Conservation (phyloP, 2,888 invertebrate genomes). For the Xanthia togata region DNA sequence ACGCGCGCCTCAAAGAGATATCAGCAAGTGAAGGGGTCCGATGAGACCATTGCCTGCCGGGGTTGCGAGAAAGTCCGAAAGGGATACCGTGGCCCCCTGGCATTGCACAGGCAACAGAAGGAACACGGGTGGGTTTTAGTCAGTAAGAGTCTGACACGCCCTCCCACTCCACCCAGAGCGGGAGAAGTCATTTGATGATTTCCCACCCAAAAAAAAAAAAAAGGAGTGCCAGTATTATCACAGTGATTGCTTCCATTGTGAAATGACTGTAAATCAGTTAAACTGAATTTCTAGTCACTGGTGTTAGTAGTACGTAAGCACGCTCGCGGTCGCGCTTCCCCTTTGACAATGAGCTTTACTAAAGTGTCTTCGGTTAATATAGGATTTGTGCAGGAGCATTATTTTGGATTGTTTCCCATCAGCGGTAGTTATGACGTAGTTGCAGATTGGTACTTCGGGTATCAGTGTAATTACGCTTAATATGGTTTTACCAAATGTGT, state of each 20-base stretch:
- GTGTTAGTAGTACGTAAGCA: neutral
- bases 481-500: conserved; percentile 3
- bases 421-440: neutral
- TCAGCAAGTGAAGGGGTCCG: too few relatives aligned
- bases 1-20: too few relatives aligned
- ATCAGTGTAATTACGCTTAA: too few relatives aligned
- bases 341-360: neutral
- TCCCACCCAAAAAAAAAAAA: too few relatives aligned
- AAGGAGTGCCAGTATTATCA: conserved; percentile 12
- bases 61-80: too few relatives aligned
- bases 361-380: conserved; percentile 1
- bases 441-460: neutral
- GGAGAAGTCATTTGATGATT: too few relatives aligned
- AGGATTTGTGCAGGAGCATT: neutral
- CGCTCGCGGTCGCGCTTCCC: neutral
- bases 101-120: too few relatives aligned
- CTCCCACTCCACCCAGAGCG: too few relatives aligned
- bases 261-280: conserved; percentile 16
- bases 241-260: conserved; percentile 15
- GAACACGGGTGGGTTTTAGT: too few relatives aligned
- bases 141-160: too few relatives aligned
- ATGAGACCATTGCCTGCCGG: too few relatives aligned
- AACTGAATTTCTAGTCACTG: conserved; percentile 17
- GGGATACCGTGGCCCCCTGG: too few relatives aligned
- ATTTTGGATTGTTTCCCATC: conserved; percentile 1